phyloP scores from a whole-genome alignment of 37 sponge, comb jelly and placozoan genomes.

The Diacarnus erythraeanus region DNA sequence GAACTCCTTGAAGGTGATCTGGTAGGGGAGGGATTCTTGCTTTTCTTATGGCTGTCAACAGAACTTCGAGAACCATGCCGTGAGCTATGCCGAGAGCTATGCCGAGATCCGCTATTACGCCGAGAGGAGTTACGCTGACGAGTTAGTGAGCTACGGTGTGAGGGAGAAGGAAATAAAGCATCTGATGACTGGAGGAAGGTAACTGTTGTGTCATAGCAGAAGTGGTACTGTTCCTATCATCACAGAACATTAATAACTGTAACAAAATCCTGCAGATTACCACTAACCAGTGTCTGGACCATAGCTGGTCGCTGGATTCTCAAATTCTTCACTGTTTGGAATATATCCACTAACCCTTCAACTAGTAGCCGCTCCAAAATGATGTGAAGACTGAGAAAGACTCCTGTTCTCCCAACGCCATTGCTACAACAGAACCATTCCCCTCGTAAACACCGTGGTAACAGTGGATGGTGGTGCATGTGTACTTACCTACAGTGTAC shows the following conservation, averaged over 20 bases:
- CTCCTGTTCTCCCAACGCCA: constrained; percentile 93
- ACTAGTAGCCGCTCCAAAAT: constrained; percentile 75
- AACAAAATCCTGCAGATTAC: no score
- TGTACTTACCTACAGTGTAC: constrained; percentile 80
- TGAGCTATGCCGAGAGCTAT: not conserved
- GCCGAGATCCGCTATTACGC: not conserved
- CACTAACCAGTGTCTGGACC: constrained; percentile 93
- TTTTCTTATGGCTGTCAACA: not conserved
- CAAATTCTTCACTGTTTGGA: constrained; percentile 89
- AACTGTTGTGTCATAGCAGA: constrained; percentile 68
- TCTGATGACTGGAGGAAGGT: constrained; percentile 57
- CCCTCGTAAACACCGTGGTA: no score
- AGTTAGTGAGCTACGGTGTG: not conserved
- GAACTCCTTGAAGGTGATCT: not conserved
- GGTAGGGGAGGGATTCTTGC: constrained; percentile 1
- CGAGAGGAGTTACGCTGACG: not conserved
- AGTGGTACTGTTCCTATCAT: constrained; percentile 79
- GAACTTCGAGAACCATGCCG: not conserved
- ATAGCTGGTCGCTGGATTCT: constrained; percentile 93
- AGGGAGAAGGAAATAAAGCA: not conserved
- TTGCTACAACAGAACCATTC: no score
- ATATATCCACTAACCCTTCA: constrained; percentile 89
- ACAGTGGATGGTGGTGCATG: no score
- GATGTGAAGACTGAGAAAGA: constrained; percentile 83
- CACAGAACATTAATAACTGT: not conserved